Evolutionary conservation across 2,797 vertebrate genomes (phyloP).

Genomic region (Anas capensis): DNA sequence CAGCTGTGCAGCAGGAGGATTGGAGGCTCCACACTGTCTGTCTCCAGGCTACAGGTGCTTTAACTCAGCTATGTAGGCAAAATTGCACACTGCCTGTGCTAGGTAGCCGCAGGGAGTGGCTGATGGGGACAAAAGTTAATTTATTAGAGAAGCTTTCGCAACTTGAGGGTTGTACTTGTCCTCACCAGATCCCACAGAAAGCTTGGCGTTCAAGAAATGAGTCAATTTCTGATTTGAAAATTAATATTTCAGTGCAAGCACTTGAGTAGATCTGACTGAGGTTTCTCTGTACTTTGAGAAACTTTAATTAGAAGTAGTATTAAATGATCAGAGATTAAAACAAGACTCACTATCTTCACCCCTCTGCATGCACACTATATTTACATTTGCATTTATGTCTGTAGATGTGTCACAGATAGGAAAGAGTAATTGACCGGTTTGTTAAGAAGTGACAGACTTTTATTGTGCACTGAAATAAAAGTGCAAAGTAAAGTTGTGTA

Average conservation of each 20-base stretch:
- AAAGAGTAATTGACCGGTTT: neutral
- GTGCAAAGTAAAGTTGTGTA: no score
- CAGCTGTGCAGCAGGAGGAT: neutral
- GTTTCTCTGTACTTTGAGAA: neutral
- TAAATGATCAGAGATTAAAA: neutral
- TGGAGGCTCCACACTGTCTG: neutral
- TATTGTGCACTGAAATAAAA: neutral
- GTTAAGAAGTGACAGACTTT: neutral
- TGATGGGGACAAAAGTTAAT: neutral
- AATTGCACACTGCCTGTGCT: neutral
- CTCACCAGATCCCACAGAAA: neutral
- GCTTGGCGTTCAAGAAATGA: neutral
- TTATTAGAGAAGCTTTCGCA: neutral
- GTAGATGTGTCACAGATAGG: rapidly evolving
- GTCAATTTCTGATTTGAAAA: neutral
- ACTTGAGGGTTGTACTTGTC: neutral
- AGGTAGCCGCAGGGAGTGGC: neutral
- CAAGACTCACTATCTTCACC: neutral
- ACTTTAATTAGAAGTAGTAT: neutral
- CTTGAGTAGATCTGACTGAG: neutral
- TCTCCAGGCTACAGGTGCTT: rapidly evolving
- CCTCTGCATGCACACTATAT: neutral
- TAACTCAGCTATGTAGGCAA: neutral
- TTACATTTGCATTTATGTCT: neutral
- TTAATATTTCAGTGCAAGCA: neutral